Evolutionary conservation across 1,140 invertebrate species (phyloP).

Genomic region (Druon quercuslanigerum): DNA sequence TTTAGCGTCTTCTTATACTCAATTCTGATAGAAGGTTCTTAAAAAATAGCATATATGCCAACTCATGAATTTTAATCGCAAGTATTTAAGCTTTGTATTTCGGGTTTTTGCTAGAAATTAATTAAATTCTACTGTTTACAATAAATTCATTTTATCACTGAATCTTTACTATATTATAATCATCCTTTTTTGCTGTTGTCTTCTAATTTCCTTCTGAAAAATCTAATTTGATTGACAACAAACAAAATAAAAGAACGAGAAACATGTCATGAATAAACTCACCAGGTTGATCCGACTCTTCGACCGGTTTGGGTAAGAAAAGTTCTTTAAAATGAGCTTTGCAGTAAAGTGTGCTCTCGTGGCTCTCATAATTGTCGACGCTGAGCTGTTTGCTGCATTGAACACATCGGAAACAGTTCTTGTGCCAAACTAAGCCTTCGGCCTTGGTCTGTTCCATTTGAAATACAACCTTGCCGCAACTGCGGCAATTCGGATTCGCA

Average conservation of each 20-base stretch:
- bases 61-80: no score
- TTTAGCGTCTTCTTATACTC: no score
- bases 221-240: neutral
- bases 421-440: slow-evolving; percentile 91
- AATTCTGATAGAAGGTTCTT: no score
- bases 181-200: neutral
- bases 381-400: slow-evolving; percentile 92
- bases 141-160: no score
- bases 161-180: no score
- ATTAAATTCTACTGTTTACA: no score
- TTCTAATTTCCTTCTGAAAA: neutral
- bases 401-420: slow-evolving; percentile 92
- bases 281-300: slow-evolving; percentile 83
- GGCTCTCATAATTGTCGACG: slow-evolving; percentile 92
- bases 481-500: slow-evolving; percentile 81
- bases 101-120: no score
- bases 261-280: slow-evolving; percentile 64
- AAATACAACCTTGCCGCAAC: slow-evolving; percentile 92
- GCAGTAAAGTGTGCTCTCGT: slow-evolving; percentile 92
- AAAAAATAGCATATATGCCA: no score
- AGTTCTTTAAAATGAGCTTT: slow-evolving; percentile 95
- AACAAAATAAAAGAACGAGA: neutral
- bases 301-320: slow-evolving; percentile 93
- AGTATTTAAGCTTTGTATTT: no score
- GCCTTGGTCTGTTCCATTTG: slow-evolving; percentile 96